Conservation (phyloP, 2,113 vertebrate genomes). For the Sylvilagus bachmani region DNA sequence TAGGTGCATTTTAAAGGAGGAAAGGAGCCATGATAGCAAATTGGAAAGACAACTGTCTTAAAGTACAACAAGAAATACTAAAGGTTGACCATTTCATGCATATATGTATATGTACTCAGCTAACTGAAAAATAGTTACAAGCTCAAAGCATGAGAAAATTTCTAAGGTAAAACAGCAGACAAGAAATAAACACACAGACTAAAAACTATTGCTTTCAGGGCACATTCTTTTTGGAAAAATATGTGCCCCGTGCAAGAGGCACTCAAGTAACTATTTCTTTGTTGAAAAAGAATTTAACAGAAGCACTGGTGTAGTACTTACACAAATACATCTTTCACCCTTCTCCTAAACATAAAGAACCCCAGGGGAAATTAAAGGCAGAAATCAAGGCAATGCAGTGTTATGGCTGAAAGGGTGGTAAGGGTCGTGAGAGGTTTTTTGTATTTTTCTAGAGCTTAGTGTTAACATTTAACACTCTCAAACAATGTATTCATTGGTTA, state of each 20-base stretch:
- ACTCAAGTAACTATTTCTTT: constrained; percentile 70
- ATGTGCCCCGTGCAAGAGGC: constrained; percentile 24
- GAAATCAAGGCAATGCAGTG: constrained; percentile 77
- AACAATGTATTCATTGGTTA: constrained; percentile 58
- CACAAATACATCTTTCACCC: constrained; percentile 78
- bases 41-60: background rate
- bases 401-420: constrained; percentile 73
- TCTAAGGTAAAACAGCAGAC: constrained; percentile 66
- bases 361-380: constrained; percentile 78
- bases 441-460: constrained; percentile 44
- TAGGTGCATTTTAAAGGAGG: constrained; percentile 18
- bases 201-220: constrained; percentile 60
- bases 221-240: constrained; percentile 73
- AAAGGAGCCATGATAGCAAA: background rate
- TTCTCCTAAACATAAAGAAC: constrained; percentile 78
- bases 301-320: constrained; percentile 73
- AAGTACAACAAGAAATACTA: constrained; percentile 50
- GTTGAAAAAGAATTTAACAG: constrained; percentile 78
- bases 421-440: constrained; percentile 46
- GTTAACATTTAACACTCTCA: constrained; percentile 58
- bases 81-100: background rate
- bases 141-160: constrained; percentile 61
- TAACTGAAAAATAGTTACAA: constrained; percentile 62
- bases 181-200: constrained; percentile 67
- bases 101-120: background rate